Percentiles rank a stretch among this genome's conserved stretches.
phyloP scores from a whole-genome alignment of 2,888 invertebrate species.

The Brachyptera risi region DNA sequence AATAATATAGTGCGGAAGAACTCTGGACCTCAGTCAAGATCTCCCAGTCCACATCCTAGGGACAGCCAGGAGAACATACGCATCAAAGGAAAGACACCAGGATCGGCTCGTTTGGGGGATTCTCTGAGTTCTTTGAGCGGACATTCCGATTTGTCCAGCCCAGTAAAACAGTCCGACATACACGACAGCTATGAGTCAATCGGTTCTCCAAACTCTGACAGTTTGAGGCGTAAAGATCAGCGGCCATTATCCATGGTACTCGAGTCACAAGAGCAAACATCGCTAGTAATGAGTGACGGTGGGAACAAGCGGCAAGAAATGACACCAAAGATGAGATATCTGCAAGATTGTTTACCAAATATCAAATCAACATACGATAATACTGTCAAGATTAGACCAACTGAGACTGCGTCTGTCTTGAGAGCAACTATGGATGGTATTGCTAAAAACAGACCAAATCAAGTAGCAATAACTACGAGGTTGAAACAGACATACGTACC shows the following conservation, averaged over 20 bases:
- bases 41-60: conserved; percentile 29
- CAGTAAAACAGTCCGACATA: conserved; percentile 15
- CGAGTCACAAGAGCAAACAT: conserved; percentile 32
- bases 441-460: too few species aligned
- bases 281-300: too few species aligned
- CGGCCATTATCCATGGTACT: conserved; percentile 39
- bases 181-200: conserved; percentile 20
- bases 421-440: too few species aligned
- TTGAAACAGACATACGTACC: too few species aligned
- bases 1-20: neutral
- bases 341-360: conserved; percentile 13
- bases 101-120: too few species aligned
- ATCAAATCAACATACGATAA: too few species aligned
- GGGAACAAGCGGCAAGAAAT: too few species aligned
- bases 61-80: neutral
- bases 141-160: conserved; percentile 28
- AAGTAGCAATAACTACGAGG: too few species aligned
- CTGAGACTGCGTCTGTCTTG: too few species aligned
- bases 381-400: too few species aligned
- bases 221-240: conserved; percentile 24
- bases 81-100: too few species aligned
- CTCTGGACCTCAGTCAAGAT: conserved; percentile 25
- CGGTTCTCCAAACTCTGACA: conserved; percentile 16
- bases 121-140: conserved; percentile 19
- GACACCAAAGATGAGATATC: conserved; percentile 24